phyloP scores from a whole-genome alignment of 2,113 vertebrate genomes.

The Falco punctatus region DNA sequence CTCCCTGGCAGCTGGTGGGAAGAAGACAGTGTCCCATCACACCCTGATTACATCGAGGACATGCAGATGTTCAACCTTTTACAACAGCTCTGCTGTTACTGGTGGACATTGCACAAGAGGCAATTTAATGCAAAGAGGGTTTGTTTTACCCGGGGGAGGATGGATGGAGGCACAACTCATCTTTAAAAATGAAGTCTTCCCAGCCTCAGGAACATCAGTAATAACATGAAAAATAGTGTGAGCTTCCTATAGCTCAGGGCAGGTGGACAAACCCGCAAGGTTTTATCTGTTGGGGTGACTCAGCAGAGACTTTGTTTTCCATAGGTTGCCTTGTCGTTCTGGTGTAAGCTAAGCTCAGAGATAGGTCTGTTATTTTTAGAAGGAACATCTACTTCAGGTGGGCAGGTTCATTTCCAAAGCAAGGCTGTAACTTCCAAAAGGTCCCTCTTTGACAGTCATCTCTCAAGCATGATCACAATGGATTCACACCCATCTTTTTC shows the following conservation, averaged over 20 bases:
- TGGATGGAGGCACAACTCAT: background rate
- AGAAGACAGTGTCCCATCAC: background rate
- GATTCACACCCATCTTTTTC: background rate
- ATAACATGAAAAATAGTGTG: accelerated
- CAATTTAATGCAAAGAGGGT: background rate
- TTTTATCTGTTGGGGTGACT: background rate
- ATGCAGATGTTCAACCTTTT: background rate
- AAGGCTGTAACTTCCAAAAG: background rate
- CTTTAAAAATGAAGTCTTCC: background rate
- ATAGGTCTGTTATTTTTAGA: background rate
- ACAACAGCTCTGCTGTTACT: background rate
- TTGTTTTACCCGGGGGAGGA: background rate
- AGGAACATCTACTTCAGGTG: background rate
- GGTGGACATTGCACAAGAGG: background rate
- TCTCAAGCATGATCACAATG: accelerated
- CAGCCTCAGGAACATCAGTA: background rate
- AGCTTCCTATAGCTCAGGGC: background rate
- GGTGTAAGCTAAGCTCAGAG: background rate
- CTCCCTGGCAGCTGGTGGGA: background rate
- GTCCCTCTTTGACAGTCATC: accelerated
- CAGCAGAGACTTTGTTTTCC: background rate
- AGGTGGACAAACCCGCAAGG: background rate
- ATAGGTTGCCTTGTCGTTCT: background rate
- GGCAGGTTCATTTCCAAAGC: background rate
- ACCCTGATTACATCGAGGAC: background rate